These are phyloP conservation scores for Otus sunia DNA, from an alignment of 2,113 vertebrate species.

Conservation along the genomic window DNA sequence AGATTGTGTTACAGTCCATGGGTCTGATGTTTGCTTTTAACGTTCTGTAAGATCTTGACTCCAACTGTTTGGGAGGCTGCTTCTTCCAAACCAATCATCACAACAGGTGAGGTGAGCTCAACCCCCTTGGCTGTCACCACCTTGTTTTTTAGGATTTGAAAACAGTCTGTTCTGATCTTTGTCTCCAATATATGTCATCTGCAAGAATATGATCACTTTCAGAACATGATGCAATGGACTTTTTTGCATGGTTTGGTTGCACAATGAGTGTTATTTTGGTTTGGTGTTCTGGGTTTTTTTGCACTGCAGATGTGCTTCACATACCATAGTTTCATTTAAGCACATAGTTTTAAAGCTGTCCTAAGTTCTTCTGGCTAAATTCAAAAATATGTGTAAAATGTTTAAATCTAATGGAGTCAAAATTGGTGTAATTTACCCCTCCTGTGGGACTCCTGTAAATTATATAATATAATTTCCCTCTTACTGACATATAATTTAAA, in stretches of 20 bases:
- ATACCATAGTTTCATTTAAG: not conserved
- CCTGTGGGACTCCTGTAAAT: not conserved
- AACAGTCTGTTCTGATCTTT: not conserved
- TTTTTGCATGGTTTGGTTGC: not conserved
- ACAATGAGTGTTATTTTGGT: not conserved
- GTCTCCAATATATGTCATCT: not conserved
- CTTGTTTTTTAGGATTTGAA: not conserved
- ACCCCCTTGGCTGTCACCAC: not conserved
- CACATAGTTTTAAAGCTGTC: not conserved
- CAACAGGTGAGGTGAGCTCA: constrained; percentile 4
- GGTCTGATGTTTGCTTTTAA: not conserved
- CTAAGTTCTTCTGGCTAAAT: not conserved
- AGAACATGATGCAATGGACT: not conserved
- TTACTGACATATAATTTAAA: not conserved
- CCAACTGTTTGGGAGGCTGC: not conserved
- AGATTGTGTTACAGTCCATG: not conserved
- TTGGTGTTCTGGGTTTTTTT: not conserved
- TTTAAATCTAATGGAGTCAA: not conserved
- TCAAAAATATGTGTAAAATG: not conserved
- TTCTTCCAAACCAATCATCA: not conserved
- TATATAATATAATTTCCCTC: not conserved
- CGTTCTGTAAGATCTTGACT: not conserved
- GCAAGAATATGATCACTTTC: not conserved
- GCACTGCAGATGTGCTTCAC: not conserved
- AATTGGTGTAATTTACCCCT: not conserved